These are phyloP conservation scores for Corydoras sp. DNA, from an alignment of 2,113 vertebrate species.

Conservation along the genomic window DNA sequence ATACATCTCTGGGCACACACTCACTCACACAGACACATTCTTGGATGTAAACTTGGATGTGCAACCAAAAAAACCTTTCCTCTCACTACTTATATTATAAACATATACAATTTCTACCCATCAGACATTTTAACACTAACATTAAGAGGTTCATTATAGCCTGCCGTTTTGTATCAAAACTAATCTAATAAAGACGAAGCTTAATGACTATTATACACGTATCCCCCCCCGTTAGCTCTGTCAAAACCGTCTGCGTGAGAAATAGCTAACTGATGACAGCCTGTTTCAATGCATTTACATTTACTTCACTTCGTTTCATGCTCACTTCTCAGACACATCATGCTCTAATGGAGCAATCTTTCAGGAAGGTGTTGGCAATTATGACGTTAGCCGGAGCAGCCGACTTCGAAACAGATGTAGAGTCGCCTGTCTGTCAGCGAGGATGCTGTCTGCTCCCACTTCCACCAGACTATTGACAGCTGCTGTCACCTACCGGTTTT, in stretches of 20 bases:
- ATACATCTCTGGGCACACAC: too few relatives aligned
- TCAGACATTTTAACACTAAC: neutral
- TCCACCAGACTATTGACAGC: conserved; percentile 57
- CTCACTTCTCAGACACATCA: conserved; percentile 25
- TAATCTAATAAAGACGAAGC: neutral
- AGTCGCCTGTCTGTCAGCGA: conserved; percentile 61
- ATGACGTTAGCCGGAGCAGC: conserved; percentile 43
- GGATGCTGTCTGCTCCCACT: conserved; percentile 60
- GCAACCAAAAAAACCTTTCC: neutral
- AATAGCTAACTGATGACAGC: conserved; percentile 30
- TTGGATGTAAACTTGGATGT: neutral
- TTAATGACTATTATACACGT: conserved; percentile 20
- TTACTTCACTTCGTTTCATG: conserved; percentile 34
- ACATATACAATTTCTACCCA: neutral
- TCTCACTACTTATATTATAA: neutral
- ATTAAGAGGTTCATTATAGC: neutral
- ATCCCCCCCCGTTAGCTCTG: conserved; percentile 29
- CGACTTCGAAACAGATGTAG: conserved; percentile 41
- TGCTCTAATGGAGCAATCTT: conserved; percentile 30
- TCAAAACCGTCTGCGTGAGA: conserved; percentile 34
- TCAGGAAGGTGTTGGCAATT: conserved; percentile 39
- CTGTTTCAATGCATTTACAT: conserved; percentile 26
- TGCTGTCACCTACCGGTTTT: conserved; percentile 64
- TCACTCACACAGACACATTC: too few relatives aligned
- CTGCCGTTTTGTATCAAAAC: conserved; percentile 8